These are phyloP conservation scores for Hemibagrus guttatus DNA, from an alignment of 2,797 vertebrate species.

Conservation along the genomic window DNA sequence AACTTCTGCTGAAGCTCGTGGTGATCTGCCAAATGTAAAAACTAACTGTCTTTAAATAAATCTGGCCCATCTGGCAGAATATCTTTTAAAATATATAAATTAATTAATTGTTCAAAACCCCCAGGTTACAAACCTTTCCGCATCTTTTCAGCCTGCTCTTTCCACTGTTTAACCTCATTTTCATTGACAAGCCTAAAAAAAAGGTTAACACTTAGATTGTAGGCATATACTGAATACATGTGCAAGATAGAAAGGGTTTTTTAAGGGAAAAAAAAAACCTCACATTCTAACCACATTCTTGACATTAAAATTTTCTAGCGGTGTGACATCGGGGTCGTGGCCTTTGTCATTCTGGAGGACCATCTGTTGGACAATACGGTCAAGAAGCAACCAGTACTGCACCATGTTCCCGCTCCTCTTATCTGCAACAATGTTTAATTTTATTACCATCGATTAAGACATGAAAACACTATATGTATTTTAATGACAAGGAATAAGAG, in stretches of 20 bases:
- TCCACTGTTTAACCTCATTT: constrained; percentile 99
- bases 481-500: background rate
- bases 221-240: background rate
- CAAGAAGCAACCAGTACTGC: constrained; percentile 97
- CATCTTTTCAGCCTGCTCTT: constrained; percentile 99
- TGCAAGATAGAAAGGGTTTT: background rate
- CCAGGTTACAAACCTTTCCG: constrained; percentile 84
- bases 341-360: constrained; percentile 98
- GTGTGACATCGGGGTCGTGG: constrained; percentile 93
- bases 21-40: constrained; percentile 83
- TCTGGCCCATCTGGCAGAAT: background rate
- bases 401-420: constrained; percentile 97
- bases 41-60: background rate
- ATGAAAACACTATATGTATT: background rate
- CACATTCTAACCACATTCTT: constrained; percentile 98
- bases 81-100: background rate
- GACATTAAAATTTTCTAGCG: constrained; percentile 98
- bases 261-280: constrained; percentile 61
- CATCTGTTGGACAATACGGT: constrained; percentile 97
- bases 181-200: constrained; percentile 93
- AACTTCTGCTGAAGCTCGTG: constrained; percentile 93
- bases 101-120: background rate
- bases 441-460: background rate
- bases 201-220: background rate
- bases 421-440: constrained; percentile 69